phyloP scores from a whole-genome alignment of 2,888 invertebrate genomes.

The Charanyca ferruginea region DNA sequence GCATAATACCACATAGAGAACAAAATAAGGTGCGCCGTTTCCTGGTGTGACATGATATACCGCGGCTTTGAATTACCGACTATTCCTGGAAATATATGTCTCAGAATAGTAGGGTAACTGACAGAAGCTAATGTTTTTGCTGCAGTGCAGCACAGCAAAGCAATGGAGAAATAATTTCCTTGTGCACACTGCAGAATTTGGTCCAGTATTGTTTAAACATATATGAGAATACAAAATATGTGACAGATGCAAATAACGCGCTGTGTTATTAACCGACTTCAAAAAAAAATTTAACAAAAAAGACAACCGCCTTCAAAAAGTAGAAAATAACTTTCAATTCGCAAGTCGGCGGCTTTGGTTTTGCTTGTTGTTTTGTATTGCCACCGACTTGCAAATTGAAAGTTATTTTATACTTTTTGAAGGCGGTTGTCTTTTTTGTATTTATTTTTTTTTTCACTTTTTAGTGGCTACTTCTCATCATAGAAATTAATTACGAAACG shows the following conservation, averaged over 20 bases:
- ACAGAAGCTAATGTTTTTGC: conserved; percentile 53
- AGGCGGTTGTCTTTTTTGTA: too few relatives aligned
- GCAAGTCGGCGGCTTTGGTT: too few relatives aligned
- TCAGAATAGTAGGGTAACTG: conserved; percentile 51
- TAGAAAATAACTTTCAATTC: too few relatives aligned
- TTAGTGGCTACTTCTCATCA: too few relatives aligned
- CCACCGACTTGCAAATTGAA: too few relatives aligned
- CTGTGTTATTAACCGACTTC: too few relatives aligned
- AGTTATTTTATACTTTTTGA: too few relatives aligned
- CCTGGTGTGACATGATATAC: conserved; percentile 60
- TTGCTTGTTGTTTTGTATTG: too few relatives aligned
- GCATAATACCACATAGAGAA: conserved; percentile 30
- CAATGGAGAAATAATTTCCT: conserved; percentile 12
- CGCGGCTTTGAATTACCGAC: conserved; percentile 63
- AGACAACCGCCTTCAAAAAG: too few relatives aligned
- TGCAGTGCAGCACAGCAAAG: conserved; percentile 7
- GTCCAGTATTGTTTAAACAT: conserved; percentile 10
- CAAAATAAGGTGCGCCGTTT: conserved; percentile 57
- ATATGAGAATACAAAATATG: conserved; percentile 9
- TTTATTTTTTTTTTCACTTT: too few relatives aligned
- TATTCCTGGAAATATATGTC: conserved; percentile 61
- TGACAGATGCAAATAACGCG: conserved; percentile 26
- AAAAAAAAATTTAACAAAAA: too few relatives aligned
- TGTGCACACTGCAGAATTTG: background rate
- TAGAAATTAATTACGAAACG: too few relatives aligned